phyloP scores from a whole-genome alignment of 2,797 vertebrate species.

The Gymnothorax reevesii region DNA sequence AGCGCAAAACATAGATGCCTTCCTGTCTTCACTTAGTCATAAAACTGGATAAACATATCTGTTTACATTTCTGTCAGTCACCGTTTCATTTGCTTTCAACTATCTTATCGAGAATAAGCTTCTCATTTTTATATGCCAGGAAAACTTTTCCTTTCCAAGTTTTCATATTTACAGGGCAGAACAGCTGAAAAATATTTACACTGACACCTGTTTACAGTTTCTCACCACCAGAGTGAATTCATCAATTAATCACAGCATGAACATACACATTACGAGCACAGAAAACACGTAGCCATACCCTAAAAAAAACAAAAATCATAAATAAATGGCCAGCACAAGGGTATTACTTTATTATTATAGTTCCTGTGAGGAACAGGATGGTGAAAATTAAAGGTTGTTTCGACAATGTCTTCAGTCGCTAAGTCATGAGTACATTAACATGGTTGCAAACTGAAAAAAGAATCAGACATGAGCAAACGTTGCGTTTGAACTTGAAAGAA shows the following conservation, averaged over 20 bases:
- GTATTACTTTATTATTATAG: background rate
- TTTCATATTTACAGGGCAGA: background rate
- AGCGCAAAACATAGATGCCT: background rate
- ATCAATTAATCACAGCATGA: background rate
- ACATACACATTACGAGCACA: background rate
- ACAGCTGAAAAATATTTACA: background rate
- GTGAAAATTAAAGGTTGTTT: background rate
- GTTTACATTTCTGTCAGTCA: background rate
- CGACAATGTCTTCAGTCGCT: background rate
- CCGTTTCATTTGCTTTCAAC: background rate
- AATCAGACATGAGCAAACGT: slow-evolving; percentile 4
- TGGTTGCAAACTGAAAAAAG: background rate
- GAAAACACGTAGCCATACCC: background rate
- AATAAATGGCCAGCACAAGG: background rate
- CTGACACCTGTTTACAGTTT: background rate
- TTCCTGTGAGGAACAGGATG: no score
- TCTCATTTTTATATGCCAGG: background rate
- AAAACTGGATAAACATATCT: background rate
- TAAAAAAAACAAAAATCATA: background rate
- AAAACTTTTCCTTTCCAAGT: background rate
- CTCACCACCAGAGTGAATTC: background rate
- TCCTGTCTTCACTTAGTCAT: background rate
- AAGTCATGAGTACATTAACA: background rate
- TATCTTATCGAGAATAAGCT: background rate
- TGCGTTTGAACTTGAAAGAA: slow-evolving; percentile 18